Evolutionary conservation across 2,888 invertebrate genomes (phyloP), one percentile per base, ranked within the genome.

Genomic region (Hydraecia micacea): DNA sequence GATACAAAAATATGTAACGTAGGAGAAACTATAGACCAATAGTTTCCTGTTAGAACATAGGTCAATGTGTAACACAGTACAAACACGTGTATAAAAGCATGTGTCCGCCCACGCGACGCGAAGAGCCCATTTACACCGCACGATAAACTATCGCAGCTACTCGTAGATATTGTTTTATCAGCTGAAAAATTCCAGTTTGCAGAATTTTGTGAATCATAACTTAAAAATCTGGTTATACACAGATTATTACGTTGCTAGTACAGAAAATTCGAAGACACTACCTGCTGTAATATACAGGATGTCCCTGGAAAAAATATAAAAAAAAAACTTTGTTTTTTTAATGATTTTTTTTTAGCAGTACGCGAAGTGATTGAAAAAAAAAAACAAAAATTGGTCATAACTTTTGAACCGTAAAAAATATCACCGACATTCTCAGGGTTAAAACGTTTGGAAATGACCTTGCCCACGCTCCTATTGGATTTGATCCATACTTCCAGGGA

Each of bases 121-220:
- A n/a, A n/a, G n/a, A 71, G 67, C 81, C 82, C 71, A 83, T 80
- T 85, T 85, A 75, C 85, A 81, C 75, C 13, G 32, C 32, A 69
- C 81, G 85, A 69, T 75, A 72, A 81, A 63, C 55, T 60, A 60
- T 84, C 65, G 63, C 32, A 63, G 46, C 84, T 79, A n/a, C n/a
- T n/a, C n/a, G n/a, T n/a, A 79, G 79, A 73, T 74, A 15, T 79
- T 79, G 63, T 69, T 84, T 79, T 84, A 84, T 73, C 66, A 36
- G 49, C 25, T 46, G 9, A 80, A 68, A 63, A 42, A 73, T 73
- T 73, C n/a, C 25, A 55, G 21, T 67, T 84, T 80, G 13, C 66
- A 36, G 69, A 80, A 69, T 84, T 73, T 62, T 36, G 39, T 80
- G 46, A 66, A 55, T 79, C 73, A 66, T 73, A 68, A 52, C 52